Base-by-base conservation (phyloP, 2,797 vertebrate genomes). In the Enteromius trimaculatus region DNA sequence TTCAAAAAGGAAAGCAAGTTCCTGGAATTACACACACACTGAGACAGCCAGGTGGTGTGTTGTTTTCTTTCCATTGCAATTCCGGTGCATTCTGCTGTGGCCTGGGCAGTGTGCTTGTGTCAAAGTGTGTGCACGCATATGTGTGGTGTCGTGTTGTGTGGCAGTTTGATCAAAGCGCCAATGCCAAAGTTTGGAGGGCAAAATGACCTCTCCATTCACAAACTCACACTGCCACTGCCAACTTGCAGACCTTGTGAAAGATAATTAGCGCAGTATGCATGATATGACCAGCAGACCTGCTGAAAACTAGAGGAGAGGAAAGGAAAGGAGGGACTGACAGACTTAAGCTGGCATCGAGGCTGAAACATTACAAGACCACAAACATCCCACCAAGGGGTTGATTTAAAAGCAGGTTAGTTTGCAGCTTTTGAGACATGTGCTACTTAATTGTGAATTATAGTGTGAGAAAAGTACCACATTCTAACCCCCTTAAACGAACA, bases 101-200 rank as follows among this genome's bases (percentile, higher is more conserved):
- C 76, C 70, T n/a, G 62, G 64, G 60, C 58, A 31, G 69, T 49
- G 64, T 71, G 55, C 70, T 70, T 6, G 49, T 55, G 26, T 78
- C 37, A 47, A 34, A 64, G 65, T 23, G 70, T 66, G 76, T 70
- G 68, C 42, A 39, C 26, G 66, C 80, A 77, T 71, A 62, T 65
- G 74, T 78, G 80, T 62, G 42, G 37, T 69, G 55, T 86, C 82
- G 82, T 79, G 19, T 60, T 70, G 49, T 31, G 79, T 66, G 62
- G 84, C 86, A 80, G 58, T 84, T 85, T 51, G 83, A 90, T 89
- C 88, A 86, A 88, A 88, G 87, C 86, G 84, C 87, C 86, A 88
- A 90, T 89, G 91, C 89, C 87, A 92, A 87, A 80, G 85, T 93
- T 91, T 90, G 69, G 86, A 93, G 91, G 91, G 87, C 91, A 89